These are phyloP conservation scores for Solenopsis invicta DNA, from an alignment of 1,140 invertebrate species.

Conservation along the genomic window DNA sequence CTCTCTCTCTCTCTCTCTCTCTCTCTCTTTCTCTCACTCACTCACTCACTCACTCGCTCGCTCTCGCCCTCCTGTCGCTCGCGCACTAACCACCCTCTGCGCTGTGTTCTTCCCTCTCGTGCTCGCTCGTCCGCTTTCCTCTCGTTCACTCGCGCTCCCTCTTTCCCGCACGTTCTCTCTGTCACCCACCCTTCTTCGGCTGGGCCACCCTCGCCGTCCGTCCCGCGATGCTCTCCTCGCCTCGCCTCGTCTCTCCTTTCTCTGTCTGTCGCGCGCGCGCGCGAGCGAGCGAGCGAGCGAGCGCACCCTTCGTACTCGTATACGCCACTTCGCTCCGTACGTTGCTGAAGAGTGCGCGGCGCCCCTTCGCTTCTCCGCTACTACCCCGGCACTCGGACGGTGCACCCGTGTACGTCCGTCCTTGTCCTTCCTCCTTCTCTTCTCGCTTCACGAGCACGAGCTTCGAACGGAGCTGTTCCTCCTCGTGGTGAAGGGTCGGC, in stretches of 20 bases:
- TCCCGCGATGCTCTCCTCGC: conserved; percentile 23
- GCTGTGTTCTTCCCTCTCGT: conserved; percentile 4
- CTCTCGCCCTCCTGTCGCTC: conserved; percentile 43
- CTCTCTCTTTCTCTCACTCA: conserved; percentile 33
- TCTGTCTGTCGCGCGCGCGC: too few relatives aligned
- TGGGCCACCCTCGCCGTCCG: conserved; percentile 2
- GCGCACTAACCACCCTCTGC: conserved; percentile 24
- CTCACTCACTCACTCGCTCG: conserved; percentile 21
- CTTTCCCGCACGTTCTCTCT: conserved; percentile 34
- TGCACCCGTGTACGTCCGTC: conserved; percentile 43
- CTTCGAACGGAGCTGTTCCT: conserved; percentile 21
- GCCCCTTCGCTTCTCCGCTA: conserved; percentile 1
- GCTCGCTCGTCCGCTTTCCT: too few relatives aligned
- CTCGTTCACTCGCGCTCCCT: conserved; percentile 24
- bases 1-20: conserved; percentile 24
- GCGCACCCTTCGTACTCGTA: conserved; percentile 37
- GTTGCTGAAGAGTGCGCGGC: conserved; percentile 45
- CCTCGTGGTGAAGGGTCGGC: conserved; percentile 52
- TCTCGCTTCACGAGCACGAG: conserved; percentile 17
- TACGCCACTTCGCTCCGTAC: conserved; percentile 42
- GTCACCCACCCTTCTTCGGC: conserved; percentile 45
- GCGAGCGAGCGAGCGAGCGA: conserved; percentile 26
- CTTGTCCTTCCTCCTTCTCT: conserved; percentile 30
- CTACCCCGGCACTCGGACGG: conserved; percentile 21
- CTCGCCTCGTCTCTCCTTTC: conserved; percentile 32